Evolutionary conservation across 2,113 vertebrate species (phyloP).

Genomic region (Mustela lutreola): DNA sequence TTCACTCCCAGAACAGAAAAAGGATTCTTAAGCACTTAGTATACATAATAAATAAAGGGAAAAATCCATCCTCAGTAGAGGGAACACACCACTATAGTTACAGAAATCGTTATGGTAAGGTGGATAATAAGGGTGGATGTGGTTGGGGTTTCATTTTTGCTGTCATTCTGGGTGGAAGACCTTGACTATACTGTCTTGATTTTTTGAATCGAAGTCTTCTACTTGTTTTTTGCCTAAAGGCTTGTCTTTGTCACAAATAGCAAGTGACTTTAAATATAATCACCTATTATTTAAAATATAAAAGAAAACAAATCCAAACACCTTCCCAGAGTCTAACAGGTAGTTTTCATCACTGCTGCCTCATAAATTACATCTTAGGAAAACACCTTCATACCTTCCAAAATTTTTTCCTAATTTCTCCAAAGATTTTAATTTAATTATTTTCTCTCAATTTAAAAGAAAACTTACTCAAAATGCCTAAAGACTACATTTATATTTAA

Average conservation of each 20-base stretch:
- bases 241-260: not conserved
- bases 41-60: not conserved
- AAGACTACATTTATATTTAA: not conserved
- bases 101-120: not conserved
- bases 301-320: not conserved
- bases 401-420: not conserved
- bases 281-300: not conserved
- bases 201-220: not conserved
- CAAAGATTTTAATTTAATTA: not conserved
- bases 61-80: not conserved
- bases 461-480: not conserved
- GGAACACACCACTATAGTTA: not conserved
- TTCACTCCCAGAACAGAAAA: not conserved
- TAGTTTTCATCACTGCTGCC: not conserved
- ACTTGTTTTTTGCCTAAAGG: not conserved
- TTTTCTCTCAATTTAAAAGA: not conserved
- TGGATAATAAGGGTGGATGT: fast-evolving
- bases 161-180: not conserved
- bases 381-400: not conserved
- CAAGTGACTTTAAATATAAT: not conserved
- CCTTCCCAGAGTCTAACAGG: not conserved
- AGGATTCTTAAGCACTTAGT: not conserved
- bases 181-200: not conserved
- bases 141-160: not conserved
- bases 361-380: not conserved